Conservation (phyloP, 2,113 vertebrate genomes). For the Hyaena hyaena region DNA sequence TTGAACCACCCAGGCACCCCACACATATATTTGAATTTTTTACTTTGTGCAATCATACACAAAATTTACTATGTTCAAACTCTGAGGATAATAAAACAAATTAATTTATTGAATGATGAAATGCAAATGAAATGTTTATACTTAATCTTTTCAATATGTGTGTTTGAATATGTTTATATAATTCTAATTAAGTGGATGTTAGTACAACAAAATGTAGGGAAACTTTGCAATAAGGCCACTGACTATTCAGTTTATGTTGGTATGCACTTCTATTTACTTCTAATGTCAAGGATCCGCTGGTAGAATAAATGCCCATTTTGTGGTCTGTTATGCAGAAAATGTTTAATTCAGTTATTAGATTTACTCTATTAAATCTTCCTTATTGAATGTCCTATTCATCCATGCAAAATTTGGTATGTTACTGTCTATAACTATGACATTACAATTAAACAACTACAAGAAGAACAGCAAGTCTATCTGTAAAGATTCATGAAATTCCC, state of each 20-base stretch:
- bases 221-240: conserved; percentile 80
- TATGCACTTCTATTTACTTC: conserved; percentile 86
- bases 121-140: conserved; percentile 41
- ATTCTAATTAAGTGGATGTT: conserved; percentile 79
- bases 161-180: conserved; percentile 72
- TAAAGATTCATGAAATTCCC: conserved; percentile 83
- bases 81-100: conserved; percentile 45
- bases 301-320: conserved; percentile 89
- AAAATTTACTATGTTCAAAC: conserved; percentile 64
- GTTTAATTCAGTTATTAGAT: conserved; percentile 89
- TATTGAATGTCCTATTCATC: conserved; percentile 89
- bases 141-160: conserved; percentile 50
- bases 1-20: too few species aligned
- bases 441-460: conserved; percentile 87
- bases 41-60: conserved; percentile 57
- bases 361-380: conserved; percentile 90
- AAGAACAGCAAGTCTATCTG: conserved; percentile 84
- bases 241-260: conserved; percentile 83
- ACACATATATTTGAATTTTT: conserved; percentile 30
- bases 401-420: conserved; percentile 86
- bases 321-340: conserved; percentile 91
- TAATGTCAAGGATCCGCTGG: conserved; percentile 84
- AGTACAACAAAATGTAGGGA: conserved; percentile 81
- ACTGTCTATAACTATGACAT: conserved; percentile 89
- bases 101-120: conserved; percentile 58